Conservation (phyloP, 1,140 invertebrate genomes). For the Drosophila tsacasi region DNA sequence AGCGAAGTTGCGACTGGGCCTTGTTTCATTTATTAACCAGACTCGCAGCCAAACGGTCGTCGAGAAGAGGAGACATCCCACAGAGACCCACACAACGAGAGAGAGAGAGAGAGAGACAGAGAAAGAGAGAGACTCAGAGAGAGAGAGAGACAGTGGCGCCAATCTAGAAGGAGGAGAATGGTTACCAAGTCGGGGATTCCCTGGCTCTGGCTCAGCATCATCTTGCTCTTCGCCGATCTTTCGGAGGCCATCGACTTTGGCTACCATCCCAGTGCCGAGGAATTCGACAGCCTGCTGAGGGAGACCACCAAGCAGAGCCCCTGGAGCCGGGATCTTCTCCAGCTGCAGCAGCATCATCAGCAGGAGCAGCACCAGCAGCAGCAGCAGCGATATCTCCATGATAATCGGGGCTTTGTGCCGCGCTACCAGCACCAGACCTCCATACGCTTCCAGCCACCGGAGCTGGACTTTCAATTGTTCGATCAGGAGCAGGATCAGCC, state of each 20-base stretch:
- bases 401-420: slow-evolving; percentile 48
- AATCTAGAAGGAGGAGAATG: slow-evolving; percentile 6
- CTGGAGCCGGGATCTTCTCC: slow-evolving; percentile 69
- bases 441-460: slow-evolving; percentile 37
- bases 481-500: slow-evolving; percentile 32
- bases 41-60: slow-evolving; percentile 62
- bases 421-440: slow-evolving; percentile 36
- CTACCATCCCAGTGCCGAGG: slow-evolving; percentile 83
- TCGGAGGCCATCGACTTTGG: slow-evolving; percentile 66
- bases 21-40: slow-evolving; percentile 72
- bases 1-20: slow-evolving; percentile 2
- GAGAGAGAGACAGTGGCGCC: not conserved
- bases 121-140: not conserved
- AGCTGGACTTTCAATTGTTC: slow-evolving; percentile 63
- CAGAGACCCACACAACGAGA: not conserved
- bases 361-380: not conserved
- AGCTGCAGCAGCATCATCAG: slow-evolving; percentile 8
- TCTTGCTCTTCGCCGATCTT: slow-evolving; percentile 48
- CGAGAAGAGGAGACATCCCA: not conserved
- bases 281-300: slow-evolving; percentile 74
- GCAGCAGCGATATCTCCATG: slow-evolving; percentile 25
- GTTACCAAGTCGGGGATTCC: slow-evolving; percentile 12
- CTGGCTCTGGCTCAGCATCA: slow-evolving; percentile 19
- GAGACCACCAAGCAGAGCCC: slow-evolving; percentile 45
- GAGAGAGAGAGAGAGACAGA: not conserved